Conservation (phyloP, 1,140 invertebrate species). For the Drosophila equinoxialis region DNA sequence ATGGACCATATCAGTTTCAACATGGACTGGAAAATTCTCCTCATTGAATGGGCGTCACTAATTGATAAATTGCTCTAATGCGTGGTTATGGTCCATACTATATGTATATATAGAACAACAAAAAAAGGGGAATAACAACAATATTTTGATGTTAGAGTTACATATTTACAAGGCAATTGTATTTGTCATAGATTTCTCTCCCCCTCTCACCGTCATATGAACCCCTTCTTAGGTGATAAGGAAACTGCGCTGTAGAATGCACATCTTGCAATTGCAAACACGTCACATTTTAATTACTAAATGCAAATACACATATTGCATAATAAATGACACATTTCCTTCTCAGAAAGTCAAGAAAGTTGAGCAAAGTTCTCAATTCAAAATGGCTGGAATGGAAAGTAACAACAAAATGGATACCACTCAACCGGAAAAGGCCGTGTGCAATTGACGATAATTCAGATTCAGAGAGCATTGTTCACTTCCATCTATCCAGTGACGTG, state of each 20-base stretch:
- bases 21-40: slow-evolving; percentile 31
- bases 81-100: slow-evolving; percentile 52
- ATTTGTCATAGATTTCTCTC: neutral
- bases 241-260: slow-evolving; percentile 36
- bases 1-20: slow-evolving; percentile 47
- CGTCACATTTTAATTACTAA: slow-evolving; percentile 22
- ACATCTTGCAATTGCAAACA: slow-evolving; percentile 22
- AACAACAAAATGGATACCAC: slow-evolving; percentile 22
- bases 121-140: neutral
- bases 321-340: slow-evolving; percentile 17
- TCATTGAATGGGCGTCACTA: slow-evolving; percentile 72
- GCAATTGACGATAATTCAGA: slow-evolving; percentile 43
- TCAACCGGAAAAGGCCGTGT: slow-evolving; percentile 57
- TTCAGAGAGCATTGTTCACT: slow-evolving; percentile 1
- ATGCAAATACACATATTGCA: neutral
- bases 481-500: slow-evolving; percentile 39
- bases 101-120: neutral
- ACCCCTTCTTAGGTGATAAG: slow-evolving; percentile 26
- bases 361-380: slow-evolving; percentile 22
- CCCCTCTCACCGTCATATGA: neutral
- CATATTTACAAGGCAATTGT: neutral
- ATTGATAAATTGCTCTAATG: slow-evolving; percentile 74
- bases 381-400: slow-evolving; percentile 44
- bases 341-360: too few relatives aligned
- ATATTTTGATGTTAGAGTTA: slow-evolving; percentile 10